These are phyloP conservation scores for Tinea pellionella DNA, from an alignment of 2,888 invertebrate species.

Conservation along the genomic window DNA sequence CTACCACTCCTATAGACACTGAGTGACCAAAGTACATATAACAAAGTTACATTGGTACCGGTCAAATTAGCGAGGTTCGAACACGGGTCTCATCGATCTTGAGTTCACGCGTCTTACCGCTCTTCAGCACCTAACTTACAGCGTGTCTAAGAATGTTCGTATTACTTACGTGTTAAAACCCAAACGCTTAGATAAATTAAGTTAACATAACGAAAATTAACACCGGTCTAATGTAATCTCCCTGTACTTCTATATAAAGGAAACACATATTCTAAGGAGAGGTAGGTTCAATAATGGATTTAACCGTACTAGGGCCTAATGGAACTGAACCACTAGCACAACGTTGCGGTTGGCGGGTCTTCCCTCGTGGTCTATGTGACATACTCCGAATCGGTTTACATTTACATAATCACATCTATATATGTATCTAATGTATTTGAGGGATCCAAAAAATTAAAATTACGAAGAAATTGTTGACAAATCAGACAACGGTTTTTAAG, in stretches of 20 bases:
- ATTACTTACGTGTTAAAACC: background rate
- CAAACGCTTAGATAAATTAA: constrained; percentile 1
- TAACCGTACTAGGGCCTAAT: constrained; percentile 37
- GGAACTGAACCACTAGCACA: constrained; percentile 52
- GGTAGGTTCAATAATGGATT: constrained; percentile 41
- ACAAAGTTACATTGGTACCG: no score
- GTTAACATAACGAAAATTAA: constrained; percentile 1
- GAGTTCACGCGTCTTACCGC: no score
- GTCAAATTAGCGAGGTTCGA: no score
- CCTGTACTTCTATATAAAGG: background rate
- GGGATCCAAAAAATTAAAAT: no score
- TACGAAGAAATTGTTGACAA: no score
- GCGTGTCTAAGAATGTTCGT: no score
- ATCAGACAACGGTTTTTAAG: no score
- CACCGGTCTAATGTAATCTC: background rate
- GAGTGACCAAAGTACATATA: no score
- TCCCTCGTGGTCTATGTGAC: constrained; percentile 24
- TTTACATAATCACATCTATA: background rate
- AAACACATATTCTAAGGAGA: background rate
- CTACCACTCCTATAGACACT: no score
- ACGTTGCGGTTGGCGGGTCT: constrained; percentile 40
- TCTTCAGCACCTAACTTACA: no score
- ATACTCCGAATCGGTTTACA: constrained; percentile 26
- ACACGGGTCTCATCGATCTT: no score
- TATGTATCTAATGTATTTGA: no score